Evolutionary conservation across 2,113 vertebrate genomes (phyloP).

Genomic region (Aramus guarauna): DNA sequence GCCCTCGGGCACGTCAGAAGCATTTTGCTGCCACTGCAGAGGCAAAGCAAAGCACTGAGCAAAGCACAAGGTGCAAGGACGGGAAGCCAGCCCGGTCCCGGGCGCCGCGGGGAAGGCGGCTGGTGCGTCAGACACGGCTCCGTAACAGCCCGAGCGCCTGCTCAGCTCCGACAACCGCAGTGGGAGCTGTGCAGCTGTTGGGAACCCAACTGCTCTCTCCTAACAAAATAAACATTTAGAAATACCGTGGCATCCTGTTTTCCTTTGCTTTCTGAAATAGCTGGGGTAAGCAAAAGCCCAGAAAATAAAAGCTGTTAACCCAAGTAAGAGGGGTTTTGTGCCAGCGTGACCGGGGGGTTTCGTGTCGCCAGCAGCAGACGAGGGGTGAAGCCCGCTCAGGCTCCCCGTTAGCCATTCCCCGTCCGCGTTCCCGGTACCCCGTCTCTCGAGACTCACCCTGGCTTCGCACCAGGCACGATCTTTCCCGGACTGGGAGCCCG

Average conservation of each 20-base stretch:
- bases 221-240: background rate
- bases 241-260: accelerated
- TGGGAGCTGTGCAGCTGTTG: accelerated
- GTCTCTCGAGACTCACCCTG: accelerated
- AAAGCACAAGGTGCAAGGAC: background rate
- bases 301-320: accelerated
- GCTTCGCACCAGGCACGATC: accelerated
- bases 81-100: background rate
- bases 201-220: background rate
- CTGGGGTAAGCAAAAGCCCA: background rate
- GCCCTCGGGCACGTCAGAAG: background rate
- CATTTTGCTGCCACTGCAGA: background rate
- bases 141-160: background rate
- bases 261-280: background rate
- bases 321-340: background rate
- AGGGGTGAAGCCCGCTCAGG: background rate
- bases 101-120: too few species aligned
- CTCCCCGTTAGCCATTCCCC: background rate
- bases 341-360: background rate
- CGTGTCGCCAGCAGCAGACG: accelerated
- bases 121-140: background rate
- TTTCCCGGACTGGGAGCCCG: background rate
- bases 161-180: background rate
- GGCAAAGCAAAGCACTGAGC: too few species aligned
- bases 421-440: accelerated